phyloP scores from a whole-genome alignment of 2,888 invertebrate species.

The Steromphala cineraria region DNA sequence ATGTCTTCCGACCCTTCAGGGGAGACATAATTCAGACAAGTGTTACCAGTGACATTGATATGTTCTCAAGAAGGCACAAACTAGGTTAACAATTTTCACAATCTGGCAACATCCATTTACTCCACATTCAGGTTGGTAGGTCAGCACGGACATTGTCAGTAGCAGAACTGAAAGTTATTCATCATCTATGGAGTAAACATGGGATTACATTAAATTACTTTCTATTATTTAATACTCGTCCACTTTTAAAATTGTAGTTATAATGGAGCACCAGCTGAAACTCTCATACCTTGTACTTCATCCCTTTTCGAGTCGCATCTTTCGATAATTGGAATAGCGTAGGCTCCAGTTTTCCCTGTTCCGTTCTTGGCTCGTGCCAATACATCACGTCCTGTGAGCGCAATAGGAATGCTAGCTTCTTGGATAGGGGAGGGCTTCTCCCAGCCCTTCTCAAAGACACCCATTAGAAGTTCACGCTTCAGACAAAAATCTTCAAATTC shows the following conservation, averaged over 20 bases:
- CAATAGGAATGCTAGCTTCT: constrained; percentile 95
- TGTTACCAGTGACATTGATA: too few relatives aligned
- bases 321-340: constrained; percentile 98
- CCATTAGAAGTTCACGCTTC: constrained; percentile 97
- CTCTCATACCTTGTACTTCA: constrained; percentile 86
- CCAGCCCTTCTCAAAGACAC: constrained; percentile 99
- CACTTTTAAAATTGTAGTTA: too few relatives aligned
- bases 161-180: constrained; percentile 30
- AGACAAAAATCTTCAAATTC: constrained; percentile 99
- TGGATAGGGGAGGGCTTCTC: constrained; percentile 99
- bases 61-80: too few relatives aligned
- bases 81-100: too few relatives aligned
- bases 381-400: constrained; percentile 97
- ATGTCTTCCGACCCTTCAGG: too few relatives aligned
- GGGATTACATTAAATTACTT: too few relatives aligned
- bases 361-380: constrained; percentile 99
- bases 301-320: constrained; percentile 87
- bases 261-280: not conserved
- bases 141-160: not conserved
- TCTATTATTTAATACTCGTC: too few relatives aligned
- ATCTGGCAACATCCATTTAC: not conserved
- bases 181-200: constrained; percentile 5
- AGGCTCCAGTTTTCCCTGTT: constrained; percentile 99
- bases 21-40: too few relatives aligned
- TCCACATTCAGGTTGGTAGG: constrained; percentile 3